Evolutionary conservation across 1,140 invertebrate genomes (phyloP), one percentile per base, ranked within the genome.

Genomic region (Campoletis sonorensis): DNA sequence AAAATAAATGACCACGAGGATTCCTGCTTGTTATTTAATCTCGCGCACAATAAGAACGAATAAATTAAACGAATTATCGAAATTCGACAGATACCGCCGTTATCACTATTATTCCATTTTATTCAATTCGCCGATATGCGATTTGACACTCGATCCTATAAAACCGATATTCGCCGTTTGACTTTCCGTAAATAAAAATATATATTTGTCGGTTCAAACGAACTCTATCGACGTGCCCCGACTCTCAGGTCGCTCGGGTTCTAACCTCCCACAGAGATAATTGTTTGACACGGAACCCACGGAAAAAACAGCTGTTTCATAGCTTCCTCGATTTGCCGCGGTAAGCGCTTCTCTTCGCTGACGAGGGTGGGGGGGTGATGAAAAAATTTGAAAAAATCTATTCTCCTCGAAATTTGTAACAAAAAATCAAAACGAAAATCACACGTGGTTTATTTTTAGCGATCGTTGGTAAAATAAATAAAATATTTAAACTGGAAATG

Each of bases 241-340:
- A 45, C 40, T 45, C 40, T 45, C 40, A 11, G 40, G 3, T 45
- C 40, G 40, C 77, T 70, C 76, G 76, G 70, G 40, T 75, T 77
- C 71, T 82, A 82, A 82, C 79, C 79, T 79, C 81, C 81, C 77
- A 79, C 81, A 67, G 70, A 79, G 77, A 70, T 83, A 82, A 84
- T 82, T 82, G 83, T 89, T 87, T 89, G 88, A 89, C 86, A 87
- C 86, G 81, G 73, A 81, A 82, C n/a, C n/a, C 75, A 85, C 16
- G 49, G 16, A 27, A 21, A 84, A 58, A 58, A 85, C 88, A 90
- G 88, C 88, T 90, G 89, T 87, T 87, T 10, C 54, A 78, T 4
- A 75, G 68, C 84, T 79, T 84, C 86, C 27, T 45, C 40, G 1
- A 45, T 45, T 45, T 13, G 40, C 40, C 40, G 40, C 40, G 40